Percentiles rank a stretch among this genome's conserved stretches.
These are phyloP conservation scores for Zootermopsis nevadensis DNA, from an alignment of 2,888 invertebrate species.

Conservation along the genomic window DNA sequence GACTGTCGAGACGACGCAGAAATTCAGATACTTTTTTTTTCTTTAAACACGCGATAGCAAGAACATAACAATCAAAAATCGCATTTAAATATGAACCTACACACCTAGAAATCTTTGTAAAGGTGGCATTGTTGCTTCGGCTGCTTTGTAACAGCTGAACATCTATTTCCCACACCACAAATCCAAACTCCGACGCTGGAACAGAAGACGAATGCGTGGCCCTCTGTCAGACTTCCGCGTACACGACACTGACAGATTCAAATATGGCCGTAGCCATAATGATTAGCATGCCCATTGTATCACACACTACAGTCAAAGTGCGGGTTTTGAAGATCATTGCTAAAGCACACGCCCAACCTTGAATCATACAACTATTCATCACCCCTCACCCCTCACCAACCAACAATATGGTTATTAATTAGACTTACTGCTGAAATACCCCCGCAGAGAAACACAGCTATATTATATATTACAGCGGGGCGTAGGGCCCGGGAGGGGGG, in stretches of 20 bases:
- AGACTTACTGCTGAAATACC: conserved; percentile 26
- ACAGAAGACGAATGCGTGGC: not conserved
- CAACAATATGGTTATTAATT: conserved; percentile 40
- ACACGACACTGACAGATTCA: conserved; percentile 24
- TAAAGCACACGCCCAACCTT: conserved; percentile 19
- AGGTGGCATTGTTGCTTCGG: too few relatives aligned
- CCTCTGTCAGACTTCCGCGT: not conserved
- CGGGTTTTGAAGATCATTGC: not conserved
- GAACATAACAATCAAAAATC: too few relatives aligned
- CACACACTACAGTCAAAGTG: not conserved
- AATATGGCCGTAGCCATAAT: not conserved
- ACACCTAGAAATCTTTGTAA: too few relatives aligned
- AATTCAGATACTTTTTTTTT: too few relatives aligned
- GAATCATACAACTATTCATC: conserved; percentile 34
- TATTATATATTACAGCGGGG: conserved; percentile 21
- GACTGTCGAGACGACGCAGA: too few relatives aligned
- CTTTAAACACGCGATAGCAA: too few relatives aligned
- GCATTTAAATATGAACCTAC: too few relatives aligned
- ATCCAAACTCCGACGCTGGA: too few relatives aligned
- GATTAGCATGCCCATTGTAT: not conserved
- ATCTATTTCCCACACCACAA: too few relatives aligned
- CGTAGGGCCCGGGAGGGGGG: too few relatives aligned
- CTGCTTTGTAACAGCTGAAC: too few relatives aligned
- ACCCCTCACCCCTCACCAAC: conserved; percentile 3
- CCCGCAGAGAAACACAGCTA: conserved; percentile 16